A percentile compares a stretch with the other conserved stretches of the same genome.
Conservation (phyloP, 2,113 vertebrate species). For the Mesitornis unicolor region DNA sequence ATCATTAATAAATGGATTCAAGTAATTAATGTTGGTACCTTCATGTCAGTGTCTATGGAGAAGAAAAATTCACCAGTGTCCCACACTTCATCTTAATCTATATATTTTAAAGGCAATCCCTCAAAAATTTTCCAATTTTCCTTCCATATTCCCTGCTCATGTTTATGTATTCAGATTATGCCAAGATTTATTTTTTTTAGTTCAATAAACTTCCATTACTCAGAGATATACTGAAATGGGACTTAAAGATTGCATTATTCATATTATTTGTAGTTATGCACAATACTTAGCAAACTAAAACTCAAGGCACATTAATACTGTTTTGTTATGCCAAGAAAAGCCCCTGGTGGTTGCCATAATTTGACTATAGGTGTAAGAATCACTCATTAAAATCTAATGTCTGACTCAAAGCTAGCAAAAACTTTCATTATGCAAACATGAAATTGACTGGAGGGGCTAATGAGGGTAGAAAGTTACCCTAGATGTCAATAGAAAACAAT, state of each 20-base stretch:
- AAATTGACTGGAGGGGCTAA: constrained; percentile 33
- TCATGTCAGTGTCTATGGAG: neutral
- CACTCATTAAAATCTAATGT: constrained; percentile 40
- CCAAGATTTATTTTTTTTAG: neutral
- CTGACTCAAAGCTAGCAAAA: neutral
- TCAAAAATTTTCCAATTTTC: neutral
- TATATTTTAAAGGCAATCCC: neutral
- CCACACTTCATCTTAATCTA: neutral
- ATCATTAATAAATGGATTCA: neutral
- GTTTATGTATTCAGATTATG: neutral
- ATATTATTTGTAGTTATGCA: neutral
- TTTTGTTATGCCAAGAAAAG: neutral
- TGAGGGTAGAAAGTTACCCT: neutral
- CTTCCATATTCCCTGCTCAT: neutral
- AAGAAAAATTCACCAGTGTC: neutral
- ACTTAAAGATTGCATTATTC: neutral
- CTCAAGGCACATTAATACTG: neutral
- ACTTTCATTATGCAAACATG: constrained; percentile 56
- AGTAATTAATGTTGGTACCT: neutral
- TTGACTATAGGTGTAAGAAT: constrained; percentile 29
- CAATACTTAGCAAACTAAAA: neutral
- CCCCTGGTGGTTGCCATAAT: constrained; percentile 24
- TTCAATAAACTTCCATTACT: neutral
- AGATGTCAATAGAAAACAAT: constrained; percentile 18
- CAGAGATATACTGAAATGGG: neutral